Evolutionary conservation across 1,140 invertebrate species (phyloP), one percentile per base, ranked within the genome.

Genomic region (Sycophaga agraensis): DNA sequence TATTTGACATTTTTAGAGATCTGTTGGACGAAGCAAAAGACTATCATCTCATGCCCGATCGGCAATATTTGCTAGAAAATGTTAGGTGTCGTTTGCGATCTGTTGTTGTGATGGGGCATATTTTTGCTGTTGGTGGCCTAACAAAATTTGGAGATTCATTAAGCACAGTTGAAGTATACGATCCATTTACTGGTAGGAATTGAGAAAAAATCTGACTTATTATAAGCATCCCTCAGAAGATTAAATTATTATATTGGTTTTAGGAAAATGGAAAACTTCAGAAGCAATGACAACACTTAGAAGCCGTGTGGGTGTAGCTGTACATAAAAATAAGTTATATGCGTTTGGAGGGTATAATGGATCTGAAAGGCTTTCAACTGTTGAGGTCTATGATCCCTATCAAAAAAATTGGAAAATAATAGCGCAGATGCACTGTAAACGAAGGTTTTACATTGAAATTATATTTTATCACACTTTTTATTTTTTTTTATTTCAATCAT

Each of bases 51-150:
- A 88, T 96, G 84, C 93, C 93, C 14, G 92, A 94, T 77, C 81
- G 93, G 63, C 77, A 92, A 31, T 82, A 85, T 40, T 73, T 93
- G 39, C 73, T 94, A 22, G 89, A 91, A 73, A 91, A 86, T 64
- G 89, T 91, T 75, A 84, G 87, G 64, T 91, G 88, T 12, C 82
- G 88, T 66, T 91, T 91, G 28, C 81, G 93, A 31, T 90, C 89
- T 70, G 89, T 91, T 69, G 88, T 87, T 71, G 81, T 87, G 12
- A 83, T 84, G 60, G 93, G 92, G 1, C 86, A 92, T 67, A 93
- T 96, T 63, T 95, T 91, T 80, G 93, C 92, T 61, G 91, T 96
- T 59, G 93, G 93, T 14, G 92, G 92, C 6, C 77, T 94, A 11
- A 92, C 91, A 34, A 92, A 92, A 74, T 90, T 88, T 68, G 89